Conservation (phyloP, 1,140 invertebrate genomes). For the Berghia stephanieae region DNA sequence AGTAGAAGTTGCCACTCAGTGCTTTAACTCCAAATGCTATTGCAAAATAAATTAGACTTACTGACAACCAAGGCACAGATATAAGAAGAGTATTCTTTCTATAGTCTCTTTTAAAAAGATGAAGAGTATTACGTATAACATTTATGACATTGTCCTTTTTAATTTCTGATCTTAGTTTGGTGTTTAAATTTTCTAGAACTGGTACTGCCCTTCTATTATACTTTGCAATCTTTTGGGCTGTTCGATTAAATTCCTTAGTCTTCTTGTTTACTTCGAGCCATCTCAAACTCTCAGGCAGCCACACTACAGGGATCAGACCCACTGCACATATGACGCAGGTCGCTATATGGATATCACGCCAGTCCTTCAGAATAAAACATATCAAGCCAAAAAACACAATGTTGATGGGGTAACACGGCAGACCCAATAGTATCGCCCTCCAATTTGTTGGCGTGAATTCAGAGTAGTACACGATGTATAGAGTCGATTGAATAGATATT, state of each 20-base stretch:
- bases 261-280: conserved; percentile 41
- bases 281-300: conserved; percentile 43
- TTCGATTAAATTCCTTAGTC: conserved; percentile 37
- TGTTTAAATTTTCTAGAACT: neutral
- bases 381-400: neutral
- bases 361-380: conserved; percentile 1
- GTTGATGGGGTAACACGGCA: neutral
- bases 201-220: conserved; percentile 31
- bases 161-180: neutral
- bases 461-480: conserved; percentile 24
- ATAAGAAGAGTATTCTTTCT: neutral
- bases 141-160: neutral
- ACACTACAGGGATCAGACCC: neutral
- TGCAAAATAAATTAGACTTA: conserved; percentile 22
- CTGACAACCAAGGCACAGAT: conserved; percentile 7
- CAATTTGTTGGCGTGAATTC: conserved; percentile 40
- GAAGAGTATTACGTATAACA: too few species aligned
- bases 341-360: conserved; percentile 20
- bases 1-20: conserved; percentile 32
- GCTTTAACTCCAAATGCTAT: conserved; percentile 32
- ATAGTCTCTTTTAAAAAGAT: neutral
- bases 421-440: conserved; percentile 14
- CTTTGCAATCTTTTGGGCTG: conserved; percentile 38
- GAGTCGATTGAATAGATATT: conserved; percentile 31
- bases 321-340: neutral